Base-by-base conservation (phyloP, 2,797 vertebrate genomes). In the Argya squamiceps region DNA sequence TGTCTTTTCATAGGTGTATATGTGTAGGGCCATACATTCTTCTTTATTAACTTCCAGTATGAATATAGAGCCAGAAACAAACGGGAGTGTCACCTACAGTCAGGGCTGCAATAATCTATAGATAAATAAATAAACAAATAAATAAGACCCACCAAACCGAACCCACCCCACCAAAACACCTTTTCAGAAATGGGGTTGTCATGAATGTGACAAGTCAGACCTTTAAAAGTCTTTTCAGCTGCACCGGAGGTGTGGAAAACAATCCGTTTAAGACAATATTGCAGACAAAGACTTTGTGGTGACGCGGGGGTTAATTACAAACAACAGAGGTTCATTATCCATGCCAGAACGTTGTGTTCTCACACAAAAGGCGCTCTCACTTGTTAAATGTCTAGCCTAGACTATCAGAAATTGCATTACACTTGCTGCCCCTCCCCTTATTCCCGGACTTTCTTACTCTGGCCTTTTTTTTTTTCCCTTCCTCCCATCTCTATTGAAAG, bases 301-400 rank as follows among this genome's bases (percentile, higher is more conserved):
- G 91, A 91, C 1, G 94, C 3, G 75, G 88, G 96, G 96, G 96
- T 97, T 97, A 97, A 97, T 98, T 97, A 96, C 96, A 97, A 96
- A 97, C 94, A 96, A 96, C 92, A 93, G 86, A 91, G 84, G 73
- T 70, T 97, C 96, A 97, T 97, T 98, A 97, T 88, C 95, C 86
- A 97, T 96, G 96, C 97, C 88, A 93, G 92, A 96, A 97, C 97
- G 97, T 96, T 97, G 96, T 98, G 97, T 96, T 97, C 93, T 96
- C 97, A 92, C 97, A 98, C 98, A 97, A 97, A 95, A 93, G 96
- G 83, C 12, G 19, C 89, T 95, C 96, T 97, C 93, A 86, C 87
- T 96, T 95, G 92, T 91, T 96, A 96, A 97, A 91, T 90, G 97
- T 97, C 96, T 97, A 96, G 93, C 95, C 91, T 93, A 97, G 96